These are phyloP conservation scores for Oreortyx pictus DNA, from an alignment of 2,797 vertebrate species.

Conservation along the genomic window DNA sequence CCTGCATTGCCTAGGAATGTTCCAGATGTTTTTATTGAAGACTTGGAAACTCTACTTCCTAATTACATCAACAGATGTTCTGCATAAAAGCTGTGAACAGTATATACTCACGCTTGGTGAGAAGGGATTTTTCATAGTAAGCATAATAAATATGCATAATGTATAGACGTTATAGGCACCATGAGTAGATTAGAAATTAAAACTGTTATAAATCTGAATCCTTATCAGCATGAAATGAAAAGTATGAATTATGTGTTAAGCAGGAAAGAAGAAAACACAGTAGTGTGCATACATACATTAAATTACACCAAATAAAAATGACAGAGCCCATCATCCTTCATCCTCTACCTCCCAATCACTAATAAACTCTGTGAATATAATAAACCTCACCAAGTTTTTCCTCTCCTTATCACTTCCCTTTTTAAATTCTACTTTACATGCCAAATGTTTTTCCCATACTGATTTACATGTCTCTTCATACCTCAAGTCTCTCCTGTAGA, in stretches of 20 bases:
- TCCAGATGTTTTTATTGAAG: not conserved
- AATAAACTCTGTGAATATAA: constrained; percentile 25
- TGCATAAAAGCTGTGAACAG: rapidly evolving
- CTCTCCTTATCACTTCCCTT: not conserved
- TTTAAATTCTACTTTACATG: not conserved
- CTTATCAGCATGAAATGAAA: not conserved
- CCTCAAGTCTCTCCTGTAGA: not conserved
- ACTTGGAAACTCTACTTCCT: not conserved
- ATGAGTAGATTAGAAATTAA: constrained; percentile 45
- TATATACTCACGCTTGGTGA: not conserved
- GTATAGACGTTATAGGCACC: not conserved
- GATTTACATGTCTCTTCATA: constrained; percentile 13
- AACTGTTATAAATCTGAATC: constrained; percentile 47
- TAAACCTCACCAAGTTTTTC: not conserved
- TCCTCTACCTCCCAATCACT: not conserved
- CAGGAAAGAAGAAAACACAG: not conserved
- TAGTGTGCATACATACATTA: not conserved
- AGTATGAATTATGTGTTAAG: constrained; percentile 20
- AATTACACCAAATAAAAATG: constrained; percentile 9
- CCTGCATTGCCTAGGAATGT: not conserved
- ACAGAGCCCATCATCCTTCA: constrained; percentile 19
- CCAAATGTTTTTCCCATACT: not conserved
- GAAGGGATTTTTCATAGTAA: not conserved
- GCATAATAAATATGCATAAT: constrained; percentile 1
- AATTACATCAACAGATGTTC: not conserved